These are phyloP conservation scores for Telmatochromis brichardi DNA, from an alignment of 2,113 vertebrate genomes.

Conservation along the genomic window DNA sequence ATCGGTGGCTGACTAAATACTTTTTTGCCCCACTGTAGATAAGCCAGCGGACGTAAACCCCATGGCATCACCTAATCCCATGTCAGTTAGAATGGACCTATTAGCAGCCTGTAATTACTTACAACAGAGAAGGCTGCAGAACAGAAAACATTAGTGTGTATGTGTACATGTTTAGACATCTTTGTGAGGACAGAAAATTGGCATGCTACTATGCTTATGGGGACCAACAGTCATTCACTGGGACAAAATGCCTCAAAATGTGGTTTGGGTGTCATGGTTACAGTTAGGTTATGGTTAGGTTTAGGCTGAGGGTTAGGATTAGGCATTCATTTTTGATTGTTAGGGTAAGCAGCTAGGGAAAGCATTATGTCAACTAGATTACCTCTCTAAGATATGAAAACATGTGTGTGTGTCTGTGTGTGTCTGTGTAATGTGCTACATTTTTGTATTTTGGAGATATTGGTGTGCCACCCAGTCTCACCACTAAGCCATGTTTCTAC, in stretches of 20 bases:
- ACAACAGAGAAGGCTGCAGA: constrained; percentile 33
- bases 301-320: not conserved
- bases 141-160: constrained; percentile 14
- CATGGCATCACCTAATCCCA: constrained; percentile 44
- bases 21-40: not conserved
- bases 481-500: not conserved
- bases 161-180: not conserved
- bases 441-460: not conserved
- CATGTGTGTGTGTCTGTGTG: not conserved
- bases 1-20: too few species aligned
- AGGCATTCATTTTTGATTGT: not conserved
- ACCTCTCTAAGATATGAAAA: not conserved
- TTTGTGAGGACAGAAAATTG: not conserved
- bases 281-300: not conserved
- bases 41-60: constrained; percentile 23
- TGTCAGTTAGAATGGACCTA: constrained; percentile 39
- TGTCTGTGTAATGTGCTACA: not conserved
- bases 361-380: not conserved
- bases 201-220: not conserved
- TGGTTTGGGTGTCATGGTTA: not conserved
- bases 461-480: not conserved
- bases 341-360: not conserved
- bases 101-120: constrained; percentile 28
- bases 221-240: not conserved
- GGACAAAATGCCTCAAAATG: not conserved